phyloP scores from a whole-genome alignment of 2,797 vertebrate species.

The Sus cebifrons region DNA sequence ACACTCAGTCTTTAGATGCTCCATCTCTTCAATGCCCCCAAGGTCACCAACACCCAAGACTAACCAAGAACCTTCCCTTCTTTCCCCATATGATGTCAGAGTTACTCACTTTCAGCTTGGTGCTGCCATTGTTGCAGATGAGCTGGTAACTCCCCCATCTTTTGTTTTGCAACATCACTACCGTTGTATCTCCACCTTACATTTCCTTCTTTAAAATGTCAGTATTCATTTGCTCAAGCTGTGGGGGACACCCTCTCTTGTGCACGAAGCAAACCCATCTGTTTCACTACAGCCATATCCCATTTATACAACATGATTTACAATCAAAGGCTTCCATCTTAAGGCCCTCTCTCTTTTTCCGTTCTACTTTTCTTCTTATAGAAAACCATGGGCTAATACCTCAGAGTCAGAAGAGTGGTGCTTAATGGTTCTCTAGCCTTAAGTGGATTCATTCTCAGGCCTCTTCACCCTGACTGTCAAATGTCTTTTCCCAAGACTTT shows the following conservation, averaged over 20 bases:
- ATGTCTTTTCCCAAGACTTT: constrained; percentile 31
- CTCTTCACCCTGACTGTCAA: neutral
- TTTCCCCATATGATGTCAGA: neutral
- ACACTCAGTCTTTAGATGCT: neutral
- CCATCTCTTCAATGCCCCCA: neutral
- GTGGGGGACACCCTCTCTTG: neutral
- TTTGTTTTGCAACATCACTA: neutral
- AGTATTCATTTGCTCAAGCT: neutral
- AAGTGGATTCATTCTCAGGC: constrained; percentile 11
- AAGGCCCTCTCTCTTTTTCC: neutral
- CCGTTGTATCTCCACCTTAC: neutral
- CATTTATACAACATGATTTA: neutral
- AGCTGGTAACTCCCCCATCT: neutral
- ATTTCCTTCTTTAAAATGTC: constrained; percentile 30
- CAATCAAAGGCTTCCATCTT: neutral
- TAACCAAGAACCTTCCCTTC: neutral
- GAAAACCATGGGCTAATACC: neutral
- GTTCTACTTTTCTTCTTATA: neutral
- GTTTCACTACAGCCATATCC: neutral
- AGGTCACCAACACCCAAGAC: neutral
- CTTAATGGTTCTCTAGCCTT: neutral
- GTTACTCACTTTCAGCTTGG: neutral
- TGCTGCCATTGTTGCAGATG: neutral
- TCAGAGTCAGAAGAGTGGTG: neutral
- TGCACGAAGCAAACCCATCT: neutral